Conservation (phyloP, 2,797 vertebrate species). For the Megaceryle alcyon region DNA sequence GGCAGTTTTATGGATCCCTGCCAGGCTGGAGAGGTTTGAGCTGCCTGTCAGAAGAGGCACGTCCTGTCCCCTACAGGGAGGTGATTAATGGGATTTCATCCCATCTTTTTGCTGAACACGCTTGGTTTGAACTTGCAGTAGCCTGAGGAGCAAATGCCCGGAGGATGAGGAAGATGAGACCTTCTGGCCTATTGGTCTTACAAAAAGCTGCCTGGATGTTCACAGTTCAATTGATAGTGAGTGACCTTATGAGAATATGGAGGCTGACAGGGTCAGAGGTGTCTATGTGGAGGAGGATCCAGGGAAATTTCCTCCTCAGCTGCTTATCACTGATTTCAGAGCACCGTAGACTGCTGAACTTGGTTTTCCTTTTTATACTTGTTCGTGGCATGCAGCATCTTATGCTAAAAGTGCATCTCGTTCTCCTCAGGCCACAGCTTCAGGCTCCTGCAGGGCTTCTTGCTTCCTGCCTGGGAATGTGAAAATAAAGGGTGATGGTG, state of each 20-base stretch:
- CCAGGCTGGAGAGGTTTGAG: background rate
- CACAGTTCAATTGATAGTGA: background rate
- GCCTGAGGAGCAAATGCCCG: background rate
- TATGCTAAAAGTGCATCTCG: background rate
- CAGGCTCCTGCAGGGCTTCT: background rate
- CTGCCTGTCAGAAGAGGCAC: background rate
- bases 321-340: background rate
- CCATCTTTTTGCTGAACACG: background rate
- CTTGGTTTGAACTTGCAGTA: background rate
- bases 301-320: background rate
- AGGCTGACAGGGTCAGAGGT: background rate
- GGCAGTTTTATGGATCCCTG: background rate
- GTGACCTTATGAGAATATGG: background rate
- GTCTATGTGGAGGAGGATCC: background rate
- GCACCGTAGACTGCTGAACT: background rate
- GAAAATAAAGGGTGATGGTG: background rate
- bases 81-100: fast-evolving
- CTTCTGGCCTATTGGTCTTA: background rate
- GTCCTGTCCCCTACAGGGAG: background rate
- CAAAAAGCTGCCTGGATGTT: background rate
- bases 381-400: background rate
- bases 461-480: background rate
- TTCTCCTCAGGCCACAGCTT: background rate
- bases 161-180: background rate
- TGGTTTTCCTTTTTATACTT: background rate